phyloP scores from a whole-genome alignment of 2,888 invertebrate species.

The Actias luna region DNA sequence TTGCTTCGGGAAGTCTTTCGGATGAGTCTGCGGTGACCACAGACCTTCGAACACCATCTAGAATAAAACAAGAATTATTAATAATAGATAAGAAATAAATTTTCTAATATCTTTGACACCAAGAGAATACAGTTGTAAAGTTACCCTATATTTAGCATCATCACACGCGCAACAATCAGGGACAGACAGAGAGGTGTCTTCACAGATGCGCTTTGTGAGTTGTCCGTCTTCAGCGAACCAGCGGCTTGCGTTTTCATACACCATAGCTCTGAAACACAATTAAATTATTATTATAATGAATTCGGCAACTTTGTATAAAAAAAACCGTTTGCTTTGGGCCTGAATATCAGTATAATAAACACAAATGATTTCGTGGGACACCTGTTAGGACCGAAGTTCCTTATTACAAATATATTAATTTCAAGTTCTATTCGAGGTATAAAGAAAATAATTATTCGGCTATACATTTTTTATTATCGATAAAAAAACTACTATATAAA shows the following conservation, averaged over 20 bases:
- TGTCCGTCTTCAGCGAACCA: slow-evolving; percentile 96
- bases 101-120: too few relatives aligned
- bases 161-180: slow-evolving; percentile 95
- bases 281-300: background rate
- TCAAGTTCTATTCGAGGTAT: too few relatives aligned
- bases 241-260: slow-evolving; percentile 88
- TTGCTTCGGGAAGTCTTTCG: slow-evolving; percentile 94
- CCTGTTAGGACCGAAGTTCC: too few relatives aligned
- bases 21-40: slow-evolving; percentile 98
- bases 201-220: slow-evolving; percentile 90
- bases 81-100: background rate
- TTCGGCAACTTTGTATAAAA: background rate
- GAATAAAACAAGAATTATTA: background rate
- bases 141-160: slow-evolving; percentile 95
- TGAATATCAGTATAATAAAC: too few relatives aligned
- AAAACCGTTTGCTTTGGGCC: background rate
- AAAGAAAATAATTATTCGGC: too few relatives aligned
- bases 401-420: too few relatives aligned
- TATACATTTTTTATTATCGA: too few relatives aligned
- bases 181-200: slow-evolving; percentile 83
- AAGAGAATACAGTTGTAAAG: background rate
- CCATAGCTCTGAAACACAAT: slow-evolving; percentile 86
- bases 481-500: too few relatives aligned
- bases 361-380: too few relatives aligned
- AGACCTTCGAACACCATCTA: slow-evolving; percentile 94